Evolutionary conservation across 2,113 vertebrate genomes (phyloP).

Genomic region (Catagonus wagneri): DNA sequence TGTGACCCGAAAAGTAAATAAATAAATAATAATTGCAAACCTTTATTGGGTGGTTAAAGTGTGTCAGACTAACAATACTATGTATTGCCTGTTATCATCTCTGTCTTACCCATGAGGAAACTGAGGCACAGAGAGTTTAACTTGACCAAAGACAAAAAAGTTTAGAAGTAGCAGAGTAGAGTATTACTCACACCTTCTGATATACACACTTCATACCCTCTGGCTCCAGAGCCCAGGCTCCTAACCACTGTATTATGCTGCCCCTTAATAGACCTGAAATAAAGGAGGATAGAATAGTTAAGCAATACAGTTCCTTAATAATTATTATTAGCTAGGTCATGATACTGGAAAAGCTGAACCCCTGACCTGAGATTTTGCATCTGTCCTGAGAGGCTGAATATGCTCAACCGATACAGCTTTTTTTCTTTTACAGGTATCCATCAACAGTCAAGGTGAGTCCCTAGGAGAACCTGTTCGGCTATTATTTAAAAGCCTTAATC

Average conservation of each 20-base stretch:
- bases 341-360: not conserved
- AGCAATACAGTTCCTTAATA: not conserved
- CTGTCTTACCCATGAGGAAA: not conserved
- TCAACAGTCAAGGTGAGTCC: conserved; percentile 97
- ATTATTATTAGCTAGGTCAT: not conserved
- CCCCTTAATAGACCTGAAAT: not conserved
- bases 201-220: not conserved
- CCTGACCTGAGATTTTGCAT: not conserved
- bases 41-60: not conserved
- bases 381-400: not conserved
- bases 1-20: too few relatives aligned
- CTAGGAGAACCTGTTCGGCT: not conserved
- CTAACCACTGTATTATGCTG: not conserved
- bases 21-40: not conserved
- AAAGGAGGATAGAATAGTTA: not conserved
- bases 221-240: not conserved
- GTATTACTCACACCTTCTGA: not conserved
- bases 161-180: not conserved
- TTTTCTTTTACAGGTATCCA: conserved; percentile 92
- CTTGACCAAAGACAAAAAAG: not conserved
- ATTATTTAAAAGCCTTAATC: not conserved
- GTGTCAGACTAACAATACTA: not conserved
- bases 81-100: not conserved
- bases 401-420: conserved; percentile 33
- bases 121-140: not conserved